Conservation (phyloP, 2,888 invertebrate species). For the Spodoptera picta region DNA sequence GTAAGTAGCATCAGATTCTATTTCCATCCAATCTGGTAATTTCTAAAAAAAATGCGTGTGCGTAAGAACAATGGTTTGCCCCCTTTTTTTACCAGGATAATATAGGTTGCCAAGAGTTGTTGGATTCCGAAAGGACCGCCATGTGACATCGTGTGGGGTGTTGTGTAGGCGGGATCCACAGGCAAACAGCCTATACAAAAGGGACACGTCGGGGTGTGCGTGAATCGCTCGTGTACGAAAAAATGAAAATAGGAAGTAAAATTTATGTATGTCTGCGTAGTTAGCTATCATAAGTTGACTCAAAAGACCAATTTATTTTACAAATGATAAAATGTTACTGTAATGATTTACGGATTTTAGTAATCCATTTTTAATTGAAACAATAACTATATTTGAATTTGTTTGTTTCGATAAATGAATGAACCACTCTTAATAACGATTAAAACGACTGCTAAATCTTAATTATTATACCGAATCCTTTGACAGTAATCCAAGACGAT, state of each 20-base stretch:
- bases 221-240: neutral
- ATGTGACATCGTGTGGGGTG: constrained; percentile 66
- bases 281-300: neutral
- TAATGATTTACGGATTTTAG: too few relatives aligned
- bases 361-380: too few relatives aligned
- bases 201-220: constrained; percentile 25
- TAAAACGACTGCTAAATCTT: too few relatives aligned
- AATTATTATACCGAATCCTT: too few relatives aligned
- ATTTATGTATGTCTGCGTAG: neutral
- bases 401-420: too few relatives aligned
- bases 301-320: neutral
- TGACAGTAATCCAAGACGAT: constrained; percentile 7
- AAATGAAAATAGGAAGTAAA: constrained; percentile 6
- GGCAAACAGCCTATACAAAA: constrained; percentile 15
- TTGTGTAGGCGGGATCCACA: constrained; percentile 52
- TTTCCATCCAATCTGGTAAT: constrained; percentile 15
- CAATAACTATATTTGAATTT: too few relatives aligned
- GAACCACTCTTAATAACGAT: too few relatives aligned
- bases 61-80: constrained; percentile 89
- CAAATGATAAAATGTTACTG: too few relatives aligned
- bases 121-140: constrained; percentile 65
- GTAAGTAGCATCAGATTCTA: neutral
- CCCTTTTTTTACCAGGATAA: constrained; percentile 88
- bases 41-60: constrained; percentile 85
- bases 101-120: constrained; percentile 78